Evolutionary conservation across 2,797 vertebrate species (phyloP), one percentile per base, ranked within the genome.

Genomic region (Scarus forsteni): DNA sequence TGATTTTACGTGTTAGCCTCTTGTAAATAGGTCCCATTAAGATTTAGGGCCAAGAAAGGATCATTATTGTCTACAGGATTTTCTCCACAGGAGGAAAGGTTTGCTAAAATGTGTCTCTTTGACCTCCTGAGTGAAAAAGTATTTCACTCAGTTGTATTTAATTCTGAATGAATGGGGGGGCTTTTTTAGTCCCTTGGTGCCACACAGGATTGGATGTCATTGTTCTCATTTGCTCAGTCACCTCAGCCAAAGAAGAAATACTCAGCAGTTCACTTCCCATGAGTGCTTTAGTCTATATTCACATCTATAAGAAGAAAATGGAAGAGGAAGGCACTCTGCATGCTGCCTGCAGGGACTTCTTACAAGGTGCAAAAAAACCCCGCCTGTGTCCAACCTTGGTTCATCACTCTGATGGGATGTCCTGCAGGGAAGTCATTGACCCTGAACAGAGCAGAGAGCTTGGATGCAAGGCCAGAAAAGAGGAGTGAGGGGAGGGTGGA

Each of bases 381-480:
- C 60, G 66, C 57, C 58, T 8, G 70, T 27, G 44, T 62, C 52
- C 63, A 44, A 18, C 53, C 5, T 34, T 46, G 4, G 50, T 52
- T 77, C 75, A 67, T 83, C 64, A 48, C 64, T 83, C 56, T 75
- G 73, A 75, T 75, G 65, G 69, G 54, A 68, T 46, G 49, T 73
- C 85, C 62, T 63, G 73, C 78, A 0, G 73, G 52, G 75, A 58
- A 68, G 45, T 68, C 13, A 0, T 6, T 83, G 85, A 77, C 83
- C 83, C 66, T 60, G 75, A 85, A 70, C 38, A 43, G 53, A 71
- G 60, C 44, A 8, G 3, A 60, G 44, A 66, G 44, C 38, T 38
- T 34, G 35, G 34, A 39, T 38, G 46, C 27, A 48, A 19, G 61
- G 42, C 48, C 35, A 16, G 42, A n/a, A 61, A 10, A 48, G 36